Evolutionary conservation across 2,888 invertebrate species (phyloP), one percentile per base, ranked within the genome.

Genomic region (Luperina testacea): DNA sequence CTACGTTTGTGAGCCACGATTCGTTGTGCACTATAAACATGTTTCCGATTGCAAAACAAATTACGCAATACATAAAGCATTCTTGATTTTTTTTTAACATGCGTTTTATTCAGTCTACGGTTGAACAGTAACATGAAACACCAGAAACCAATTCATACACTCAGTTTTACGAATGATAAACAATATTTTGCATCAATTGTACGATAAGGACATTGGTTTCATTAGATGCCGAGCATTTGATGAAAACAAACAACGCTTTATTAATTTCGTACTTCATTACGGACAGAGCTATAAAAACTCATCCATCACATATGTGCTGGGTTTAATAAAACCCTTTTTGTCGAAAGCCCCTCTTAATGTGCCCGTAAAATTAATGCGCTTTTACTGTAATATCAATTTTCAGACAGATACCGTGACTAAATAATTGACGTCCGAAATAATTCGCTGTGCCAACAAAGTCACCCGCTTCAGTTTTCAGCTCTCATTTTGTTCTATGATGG

Each of bases 401-500:
- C 91, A 92, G 89, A 87, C 90, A 92, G 93, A 94, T 94, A 95
- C 93, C 92, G 93, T 93, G 93, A 93, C 94, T 94, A 95, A 95
- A 95, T 96, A 95, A 95, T 95, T 95, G 95, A 96, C 95, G 95
- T 94, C 92, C 93, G 92, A 95, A 96, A 95, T 96, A 96, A 96
- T 96, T 95, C 95, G 92, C 92, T 94, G 92, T 93, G 94, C 95
- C 95, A 96, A 96, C 96, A 96, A 95, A 96, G 95, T 95, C 95
- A 91, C 93, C 91, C 94, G 96, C 94, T 95, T 95, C 96, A 96
- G 96, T 96, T 95, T 96, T 95, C 96, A 95, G 94, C 93, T 95
- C 94, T 96, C 95, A 96, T 96, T 96, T 96, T 95, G 95, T 95
- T 95, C 95, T 94, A 95, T 95, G 96, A 96, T 95, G 96, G 94